Base-by-base conservation (phyloP, 2,113 vertebrate genomes). In the Gobio gobio region DNA sequence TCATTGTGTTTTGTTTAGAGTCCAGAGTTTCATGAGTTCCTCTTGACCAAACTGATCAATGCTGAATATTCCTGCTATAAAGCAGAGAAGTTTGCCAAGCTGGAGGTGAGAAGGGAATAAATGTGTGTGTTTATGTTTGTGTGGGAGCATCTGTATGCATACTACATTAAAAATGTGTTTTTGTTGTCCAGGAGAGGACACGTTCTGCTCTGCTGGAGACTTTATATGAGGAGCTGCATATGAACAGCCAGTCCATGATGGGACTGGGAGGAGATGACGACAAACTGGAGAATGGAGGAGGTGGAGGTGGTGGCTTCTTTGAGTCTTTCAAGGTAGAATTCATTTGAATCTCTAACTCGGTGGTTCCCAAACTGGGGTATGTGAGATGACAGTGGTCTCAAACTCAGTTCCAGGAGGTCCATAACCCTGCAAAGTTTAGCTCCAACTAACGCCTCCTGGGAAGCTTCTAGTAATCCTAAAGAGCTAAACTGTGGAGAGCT, bases 1-100 rank as follows among this genome's bases (percentile, higher is more conserved):
- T 22, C 9, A 54, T 49, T 73, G 10, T 74, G 18, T 85, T 76
- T 56, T 72, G 24, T 75, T 7, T 92, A 99, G 98, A 96, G 96
- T 64, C 93, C 94, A 0, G 97, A 98, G 88, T 97, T 99, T 91
- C 96, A 95, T 16, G 97, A 97, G 91, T 99, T 99, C 91, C 94
- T 99, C 87, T 95, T 99, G 93, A 98, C 97, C 0, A 99, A 99
- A 92, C 96, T 99, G 88, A 99, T 99, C 92, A 99, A 99, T 14
- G 98, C 98, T 0, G 98, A 99, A 88, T 97, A 97, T 1, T 97
- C 97, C 85, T 99, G 98, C 89, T 99, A 97, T 93, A 97, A 96
- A 82, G 98, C 98, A 0, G 98, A 99, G 92, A 99, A 98, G 93
- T 99, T 99, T 73, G 96, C 97, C 90, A 98, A 97, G 87, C 94